Percentiles rank a stretch among this genome's conserved stretches.
Evolutionary conservation across 2,113 vertebrate species (phyloP).

Genomic region (Psephotus haematonotus): DNA sequence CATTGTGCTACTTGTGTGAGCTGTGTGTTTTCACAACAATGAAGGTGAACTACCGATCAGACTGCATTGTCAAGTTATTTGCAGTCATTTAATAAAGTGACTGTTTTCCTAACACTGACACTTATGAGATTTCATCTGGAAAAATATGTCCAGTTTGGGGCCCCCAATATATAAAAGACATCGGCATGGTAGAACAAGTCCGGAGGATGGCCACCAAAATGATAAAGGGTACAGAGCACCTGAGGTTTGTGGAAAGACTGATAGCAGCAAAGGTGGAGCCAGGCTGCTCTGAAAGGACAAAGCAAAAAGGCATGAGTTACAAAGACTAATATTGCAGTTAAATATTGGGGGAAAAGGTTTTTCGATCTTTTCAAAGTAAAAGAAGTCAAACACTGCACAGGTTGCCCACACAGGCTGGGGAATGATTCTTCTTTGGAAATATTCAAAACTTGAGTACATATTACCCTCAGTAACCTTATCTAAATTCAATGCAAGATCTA

Average conservation of each 20-base stretch:
- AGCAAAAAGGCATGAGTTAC: background rate
- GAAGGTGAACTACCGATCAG: background rate
- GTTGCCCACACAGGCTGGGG: background rate
- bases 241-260: background rate
- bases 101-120: fast-evolving
- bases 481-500: background rate
- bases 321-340: background rate
- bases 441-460: background rate
- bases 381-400: background rate
- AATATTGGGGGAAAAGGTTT: background rate
- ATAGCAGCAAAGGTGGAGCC: background rate
- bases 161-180: fast-evolving
- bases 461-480: background rate
- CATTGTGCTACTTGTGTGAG: background rate
- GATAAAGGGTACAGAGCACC: background rate
- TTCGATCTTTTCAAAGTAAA: background rate
- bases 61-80: background rate
- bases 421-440: background rate
- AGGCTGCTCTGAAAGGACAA: background rate
- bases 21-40: background rate
- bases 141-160: background rate
- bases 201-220: background rate
- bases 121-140: background rate
- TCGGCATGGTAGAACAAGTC: background rate
- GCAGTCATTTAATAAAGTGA: background rate